Percentiles rank a stretch among this genome's conserved stretches.
phyloP scores from a whole-genome alignment of 2,113 vertebrate species.

The Plectropomus leopardus region DNA sequence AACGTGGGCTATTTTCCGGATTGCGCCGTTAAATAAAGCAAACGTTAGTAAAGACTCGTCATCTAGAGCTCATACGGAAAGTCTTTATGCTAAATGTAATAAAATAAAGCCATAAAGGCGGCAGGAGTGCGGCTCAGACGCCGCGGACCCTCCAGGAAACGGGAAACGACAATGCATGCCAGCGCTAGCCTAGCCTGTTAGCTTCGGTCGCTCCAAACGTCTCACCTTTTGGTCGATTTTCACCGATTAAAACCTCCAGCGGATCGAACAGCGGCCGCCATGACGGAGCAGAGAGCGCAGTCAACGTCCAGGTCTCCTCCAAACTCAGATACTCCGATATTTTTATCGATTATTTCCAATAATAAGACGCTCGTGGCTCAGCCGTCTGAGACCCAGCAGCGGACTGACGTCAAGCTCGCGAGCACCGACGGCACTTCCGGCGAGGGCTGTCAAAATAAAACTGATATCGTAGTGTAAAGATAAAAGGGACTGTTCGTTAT shows the following conservation, averaged over 20 bases:
- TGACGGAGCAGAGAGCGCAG: accelerated
- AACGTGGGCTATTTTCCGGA: background rate
- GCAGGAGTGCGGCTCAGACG: background rate
- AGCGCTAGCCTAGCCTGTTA: slow-evolving; percentile 64
- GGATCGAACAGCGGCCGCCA: background rate
- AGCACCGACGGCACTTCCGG: slow-evolving; percentile 32
- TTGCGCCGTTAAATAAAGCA: background rate
- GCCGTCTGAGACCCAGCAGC: background rate
- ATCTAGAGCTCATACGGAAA: accelerated
- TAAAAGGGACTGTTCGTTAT: too few species aligned
- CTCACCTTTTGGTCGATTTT: slow-evolving; percentile 65
- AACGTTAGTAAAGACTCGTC: accelerated
- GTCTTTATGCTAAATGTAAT: accelerated
- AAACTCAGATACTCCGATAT: background rate
- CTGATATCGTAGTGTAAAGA: accelerated
- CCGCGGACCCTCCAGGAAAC: slow-evolving; percentile 63
- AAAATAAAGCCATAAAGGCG: background rate
- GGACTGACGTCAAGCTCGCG: background rate
- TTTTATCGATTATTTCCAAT: background rate
- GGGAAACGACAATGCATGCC: slow-evolving; percentile 61
- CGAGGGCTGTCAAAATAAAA: slow-evolving; percentile 35
- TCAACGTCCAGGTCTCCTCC: accelerated
- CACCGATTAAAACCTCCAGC: slow-evolving; percentile 25
- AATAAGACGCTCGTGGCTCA: slow-evolving; percentile 22
- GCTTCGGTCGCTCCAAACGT: slow-evolving; percentile 23